Evolutionary conservation across 2,888 invertebrate genomes (phyloP), one percentile per base, ranked within the genome.

Genomic region (Bedellia somnulentella): DNA sequence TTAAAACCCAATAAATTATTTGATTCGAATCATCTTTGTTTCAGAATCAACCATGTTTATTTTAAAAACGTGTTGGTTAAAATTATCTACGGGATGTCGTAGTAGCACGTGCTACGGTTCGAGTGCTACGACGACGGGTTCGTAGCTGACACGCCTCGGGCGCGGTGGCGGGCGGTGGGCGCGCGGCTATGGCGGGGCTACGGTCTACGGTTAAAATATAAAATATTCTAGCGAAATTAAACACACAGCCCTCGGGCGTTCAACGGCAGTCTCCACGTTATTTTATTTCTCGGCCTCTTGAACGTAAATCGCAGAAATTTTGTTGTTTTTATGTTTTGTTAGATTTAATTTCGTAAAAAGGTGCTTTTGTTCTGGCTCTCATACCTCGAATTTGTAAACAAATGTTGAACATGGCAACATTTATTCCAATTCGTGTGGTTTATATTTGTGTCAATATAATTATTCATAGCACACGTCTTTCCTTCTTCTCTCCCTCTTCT

Each of bases 201-300:
- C n/a, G n/a, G n/a, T n/a, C n/a, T n/a, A n/a, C n/a, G n/a, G n/a
- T n/a, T n/a, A n/a, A n/a, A n/a, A n/a, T n/a, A 62, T 59, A 56
- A 61, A 70, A 68, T 68, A 57, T 11, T 66, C 61, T 61, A 56
- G 63, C 62, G 64, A 60, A 67, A 73, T 71, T 70, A 64, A 67
- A 57, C 50, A 47, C 49, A 44, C 43, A 45, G 52, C 56, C 63
- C 52, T 44, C 42, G 49, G 70, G 64, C 61, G 49, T 42, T 45
- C 58, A 63, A 55, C 62, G 59, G 68, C 67, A 61, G 61, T 66
- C 57, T 49, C 53, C 56, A 59, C 52, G 62, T 66, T 71, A 71
- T 71, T 71, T 71, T 68, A 70, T 75, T 71, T 67, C 61, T 53
- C 62, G 61, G 62, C 59, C 67, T 64, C 66, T 71, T 71, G 57